Base-by-base conservation (phyloP, 2,113 vertebrate species). In the Chauna torquata region DNA sequence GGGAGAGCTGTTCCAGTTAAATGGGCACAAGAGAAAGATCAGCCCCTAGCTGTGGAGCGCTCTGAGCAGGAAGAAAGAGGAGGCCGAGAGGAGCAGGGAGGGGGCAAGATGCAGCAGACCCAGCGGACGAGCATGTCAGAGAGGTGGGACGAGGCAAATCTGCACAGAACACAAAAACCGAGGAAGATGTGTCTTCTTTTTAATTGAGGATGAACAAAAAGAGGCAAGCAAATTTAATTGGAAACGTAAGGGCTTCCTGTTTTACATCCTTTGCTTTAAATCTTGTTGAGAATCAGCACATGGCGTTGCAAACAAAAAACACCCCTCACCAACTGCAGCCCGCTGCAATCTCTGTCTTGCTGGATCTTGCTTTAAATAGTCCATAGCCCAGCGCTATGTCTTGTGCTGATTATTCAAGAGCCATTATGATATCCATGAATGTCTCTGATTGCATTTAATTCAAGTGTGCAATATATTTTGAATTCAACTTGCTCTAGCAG, bases 381-480 rank as follows among this genome's bases (percentile, higher is more conserved):
- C 92, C 96, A 92, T 62, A 88, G 96, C 94, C 97, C 97, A 96
- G 93, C 90, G 84, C 97, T 97, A 69, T 98, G 92, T 92, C 95
- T 97, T 96, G 94, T 22, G 93, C 96, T 97, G 95, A 96, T 97
- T 96, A 97, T 86, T 96, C 97, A 97, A 96, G 95, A 92, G 65
- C 76, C 94, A 90, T 94, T 78, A 91, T 83, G 82, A 66, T 86
- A 96, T 97, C 97, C 95, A 88, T 84, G 96, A 97, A 96, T 91
- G 87, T 94, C 96, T 96, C 89, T 89, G 96, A 97, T 88, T 94
- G 96, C 96, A 88, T 96, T 98, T 98, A 96, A 97, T 96, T 97
- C 95, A 86, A 97, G 97, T 92, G 81, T 64, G 95, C 91, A 93
- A 96, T 88, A 92, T 85, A 96, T 91, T 96, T 89, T 92, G 97